Evolutionary conservation across 2,113 vertebrate species (phyloP), one percentile per base, ranked within the genome.

Genomic region (Cottus gobio): DNA sequence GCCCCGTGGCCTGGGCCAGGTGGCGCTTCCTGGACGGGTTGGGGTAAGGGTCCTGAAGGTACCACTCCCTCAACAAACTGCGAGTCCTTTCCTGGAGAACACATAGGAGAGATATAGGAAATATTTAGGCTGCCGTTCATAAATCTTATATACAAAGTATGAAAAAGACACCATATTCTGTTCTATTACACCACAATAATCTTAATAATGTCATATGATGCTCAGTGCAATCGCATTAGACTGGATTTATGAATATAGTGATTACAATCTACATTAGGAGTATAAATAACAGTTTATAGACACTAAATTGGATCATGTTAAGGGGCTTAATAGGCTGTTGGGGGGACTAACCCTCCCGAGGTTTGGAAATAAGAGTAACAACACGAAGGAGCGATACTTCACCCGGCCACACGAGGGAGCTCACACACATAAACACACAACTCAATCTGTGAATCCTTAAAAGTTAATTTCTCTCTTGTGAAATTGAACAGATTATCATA

Each of bases 21-120:
- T 96, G 95, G 0, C 94, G 90, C 66, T 96, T 96, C 57, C 95
- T 89, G 79, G 95, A 95, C 1, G 95, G 95, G 91, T 96, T 96
- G 2, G 95, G 95, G 82, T 96, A 96, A 0, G 95, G 95, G 61
- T 96, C 95, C 58, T 96, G 95, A 26, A 96, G 93, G 80, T 96
- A 96, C 95, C 95, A 96, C 89, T 96, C 95, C 62, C 95, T 91
- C 54, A 96, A 87, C 75, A 96, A 86, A 71, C 95, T 96, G 42
- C 95, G 94, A 18, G 95, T 96, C 60, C 95, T 88, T 76, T 96
- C 95, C 95, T 96, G 65, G 5, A 74, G n/a, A 65, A 75, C 4
- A 81, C 22, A 77, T 1, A 37, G 22, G 28, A 6, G n/a, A n/a
- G n/a, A 37, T 3, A 36, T 0, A 48, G 7, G 3, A 0, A 57